Percentiles rank a stretch among this genome's conserved stretches.
phyloP scores from a whole-genome alignment of 1,140 invertebrate species.

The Agrilus planipennis region DNA sequence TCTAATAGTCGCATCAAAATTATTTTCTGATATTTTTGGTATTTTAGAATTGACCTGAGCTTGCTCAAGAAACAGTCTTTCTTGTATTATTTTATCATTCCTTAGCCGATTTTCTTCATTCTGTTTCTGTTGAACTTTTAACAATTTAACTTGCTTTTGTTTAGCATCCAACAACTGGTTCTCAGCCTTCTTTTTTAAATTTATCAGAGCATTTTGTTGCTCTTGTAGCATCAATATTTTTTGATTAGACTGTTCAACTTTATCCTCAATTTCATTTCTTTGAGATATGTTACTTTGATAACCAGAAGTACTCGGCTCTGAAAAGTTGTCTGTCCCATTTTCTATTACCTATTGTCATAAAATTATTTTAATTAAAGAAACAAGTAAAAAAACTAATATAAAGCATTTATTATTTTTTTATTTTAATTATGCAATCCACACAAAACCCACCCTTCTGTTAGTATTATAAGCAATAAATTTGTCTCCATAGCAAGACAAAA shows the following conservation, averaged over 20 bases:
- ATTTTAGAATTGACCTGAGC: constrained; percentile 1
- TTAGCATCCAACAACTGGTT: constrained; percentile 30
- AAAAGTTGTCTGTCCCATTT: constrained; percentile 8
- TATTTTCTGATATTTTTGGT: constrained; percentile 6
- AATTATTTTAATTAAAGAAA: not conserved
- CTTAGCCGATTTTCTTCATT: not conserved
- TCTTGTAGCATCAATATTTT: constrained; percentile 27
- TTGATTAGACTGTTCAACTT: constrained; percentile 19
- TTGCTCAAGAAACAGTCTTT: not conserved
- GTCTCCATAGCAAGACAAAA: constrained; percentile 1
- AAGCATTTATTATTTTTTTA: too few species aligned
- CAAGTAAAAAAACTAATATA: not conserved
- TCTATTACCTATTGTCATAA: constrained; percentile 2
- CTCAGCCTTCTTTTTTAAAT: constrained; percentile 29
- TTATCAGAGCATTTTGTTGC: constrained; percentile 27
- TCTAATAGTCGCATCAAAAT: constrained; percentile 18
- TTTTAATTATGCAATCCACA: constrained; percentile 1
- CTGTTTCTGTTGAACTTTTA: constrained; percentile 8
- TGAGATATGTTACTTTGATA: too few species aligned
- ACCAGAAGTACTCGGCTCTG: constrained; percentile 11
- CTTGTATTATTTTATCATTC: not conserved
- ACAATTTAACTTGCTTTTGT: constrained; percentile 25
- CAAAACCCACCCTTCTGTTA: constrained; percentile 5
- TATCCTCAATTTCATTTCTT: constrained; percentile 24
- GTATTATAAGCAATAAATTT: constrained; percentile 8